These are phyloP conservation scores for Rhysida immarginata DNA, from an alignment of 1,140 invertebrate genomes.

Conservation along the genomic window DNA sequence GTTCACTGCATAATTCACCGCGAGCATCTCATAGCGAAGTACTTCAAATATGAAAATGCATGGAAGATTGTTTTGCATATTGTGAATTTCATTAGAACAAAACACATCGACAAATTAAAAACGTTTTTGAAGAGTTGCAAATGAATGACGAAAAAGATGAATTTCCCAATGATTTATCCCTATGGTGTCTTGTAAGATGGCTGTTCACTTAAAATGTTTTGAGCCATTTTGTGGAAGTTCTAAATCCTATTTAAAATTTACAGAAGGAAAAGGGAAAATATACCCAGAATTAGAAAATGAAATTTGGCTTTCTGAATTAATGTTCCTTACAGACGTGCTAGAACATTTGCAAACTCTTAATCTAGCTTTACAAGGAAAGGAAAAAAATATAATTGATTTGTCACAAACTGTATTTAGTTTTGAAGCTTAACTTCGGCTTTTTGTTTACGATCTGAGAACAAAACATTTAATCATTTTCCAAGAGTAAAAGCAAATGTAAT, in stretches of 20 bases:
- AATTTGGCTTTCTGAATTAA: slow-evolving; percentile 11
- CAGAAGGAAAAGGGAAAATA: slow-evolving; percentile 8
- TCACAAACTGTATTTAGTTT: not conserved
- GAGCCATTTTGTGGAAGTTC: slow-evolving; percentile 14
- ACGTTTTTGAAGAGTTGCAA: slow-evolving; percentile 9
- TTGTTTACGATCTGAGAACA: not conserved
- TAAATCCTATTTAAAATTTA: slow-evolving; percentile 12
- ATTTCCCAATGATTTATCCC: slow-evolving; percentile 6
- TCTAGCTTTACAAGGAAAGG: not conserved
- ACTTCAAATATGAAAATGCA: slow-evolving; percentile 6
- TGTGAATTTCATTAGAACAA: slow-evolving; percentile 7
- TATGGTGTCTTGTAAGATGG: slow-evolving; percentile 12
- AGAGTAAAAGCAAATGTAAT: not conserved
- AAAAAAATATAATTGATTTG: not conserved
- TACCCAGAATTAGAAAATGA: slow-evolving; percentile 4
- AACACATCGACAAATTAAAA: slow-evolving; percentile 7
- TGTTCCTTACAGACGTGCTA: slow-evolving; percentile 6
- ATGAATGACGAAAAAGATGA: slow-evolving; percentile 1
- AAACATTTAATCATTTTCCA: not conserved
- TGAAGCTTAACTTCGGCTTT: not conserved
- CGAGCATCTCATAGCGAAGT: slow-evolving; percentile 5
- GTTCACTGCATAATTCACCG: slow-evolving; percentile 1
- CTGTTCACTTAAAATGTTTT: slow-evolving; percentile 13
- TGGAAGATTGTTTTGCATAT: slow-evolving; percentile 2
- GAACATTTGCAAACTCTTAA: not conserved